A percentile compares a stretch with the other conserved stretches of the same genome.
These are phyloP conservation scores for Halcyon smyrnensis DNA, from an alignment of 2,797 vertebrate species.

Conservation along the genomic window DNA sequence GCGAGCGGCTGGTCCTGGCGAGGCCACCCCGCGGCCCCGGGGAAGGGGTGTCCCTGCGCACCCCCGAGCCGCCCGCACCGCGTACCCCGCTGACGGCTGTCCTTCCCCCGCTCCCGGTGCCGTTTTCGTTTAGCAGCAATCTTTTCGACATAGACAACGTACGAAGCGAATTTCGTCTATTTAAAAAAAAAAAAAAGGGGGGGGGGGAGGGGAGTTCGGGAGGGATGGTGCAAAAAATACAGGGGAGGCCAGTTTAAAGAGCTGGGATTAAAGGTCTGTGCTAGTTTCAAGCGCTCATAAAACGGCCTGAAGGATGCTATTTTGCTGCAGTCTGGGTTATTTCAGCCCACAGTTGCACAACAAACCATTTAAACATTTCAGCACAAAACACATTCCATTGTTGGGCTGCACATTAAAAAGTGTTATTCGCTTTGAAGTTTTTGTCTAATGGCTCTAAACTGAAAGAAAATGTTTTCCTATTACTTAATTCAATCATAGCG, in stretches of 20 bases:
- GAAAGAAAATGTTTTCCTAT: conserved; percentile 99
- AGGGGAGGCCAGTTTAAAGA: neutral
- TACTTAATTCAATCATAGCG: conserved; percentile 99
- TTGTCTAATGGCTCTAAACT: conserved; percentile 95
- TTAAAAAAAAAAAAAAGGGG: too few relatives aligned
- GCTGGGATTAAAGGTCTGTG: conserved; percentile 18
- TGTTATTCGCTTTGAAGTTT: conserved; percentile 90
- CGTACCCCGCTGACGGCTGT: accelerated
- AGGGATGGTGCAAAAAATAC: neutral
- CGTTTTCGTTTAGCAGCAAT: neutral
- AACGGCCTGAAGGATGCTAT: conserved; percentile 45
- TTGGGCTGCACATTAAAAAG: conserved; percentile 84
- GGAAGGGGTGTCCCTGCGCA: neutral
- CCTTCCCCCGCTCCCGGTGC: neutral
- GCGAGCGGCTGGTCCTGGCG: neutral
- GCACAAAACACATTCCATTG: conserved; percentile 82
- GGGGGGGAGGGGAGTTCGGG: accelerated
- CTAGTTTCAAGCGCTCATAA: conserved; percentile 9
- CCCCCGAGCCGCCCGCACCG: neutral
- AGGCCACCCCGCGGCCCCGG: neutral
- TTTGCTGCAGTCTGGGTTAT: conserved; percentile 59
- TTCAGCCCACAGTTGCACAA: conserved; percentile 78
- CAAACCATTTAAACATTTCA: conserved; percentile 82
- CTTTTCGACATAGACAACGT: neutral
- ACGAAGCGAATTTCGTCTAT: neutral